Conservation (phyloP, 2,888 invertebrate species). For the Phaedon cochleariae region DNA sequence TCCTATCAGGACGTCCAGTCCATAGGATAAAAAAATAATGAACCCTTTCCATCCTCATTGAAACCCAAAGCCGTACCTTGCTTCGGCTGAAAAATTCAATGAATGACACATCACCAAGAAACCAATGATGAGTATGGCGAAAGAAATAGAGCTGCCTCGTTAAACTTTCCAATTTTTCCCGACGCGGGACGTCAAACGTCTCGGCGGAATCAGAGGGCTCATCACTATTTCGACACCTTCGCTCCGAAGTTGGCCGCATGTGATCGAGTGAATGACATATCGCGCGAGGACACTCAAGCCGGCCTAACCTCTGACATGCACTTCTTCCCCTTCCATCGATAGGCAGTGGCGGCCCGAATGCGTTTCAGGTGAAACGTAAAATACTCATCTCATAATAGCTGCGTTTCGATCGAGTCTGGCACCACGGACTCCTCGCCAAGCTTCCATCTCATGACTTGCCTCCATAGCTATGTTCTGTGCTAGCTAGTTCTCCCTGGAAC, state of each 20-base stretch:
- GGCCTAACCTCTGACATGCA: background rate
- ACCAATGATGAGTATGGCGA: background rate
- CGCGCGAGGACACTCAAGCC: constrained; percentile 45
- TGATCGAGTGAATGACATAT: constrained; percentile 62
- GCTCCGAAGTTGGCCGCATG: constrained; percentile 60
- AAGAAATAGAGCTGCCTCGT: background rate
- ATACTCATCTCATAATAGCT: too few relatives aligned
- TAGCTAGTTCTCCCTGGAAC: too few relatives aligned
- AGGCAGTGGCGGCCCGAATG: background rate
- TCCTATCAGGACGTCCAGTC: too few relatives aligned
- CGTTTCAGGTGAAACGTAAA: too few relatives aligned
- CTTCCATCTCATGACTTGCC: too few relatives aligned
- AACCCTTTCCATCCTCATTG: too few relatives aligned
- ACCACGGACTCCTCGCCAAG: too few relatives aligned
- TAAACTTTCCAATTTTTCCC: background rate
- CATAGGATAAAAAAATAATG: too few relatives aligned
- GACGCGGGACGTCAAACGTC: background rate
- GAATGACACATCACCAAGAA: background rate
- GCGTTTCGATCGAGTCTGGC: too few relatives aligned
- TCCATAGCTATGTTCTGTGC: too few relatives aligned
- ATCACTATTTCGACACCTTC: constrained; percentile 51
- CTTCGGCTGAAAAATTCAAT: too few relatives aligned
- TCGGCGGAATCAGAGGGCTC: constrained; percentile 7
- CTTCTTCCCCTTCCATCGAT: background rate
- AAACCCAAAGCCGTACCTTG: too few relatives aligned